These are phyloP conservation scores for Misgurnus mizolepis DNA, from an alignment of 2,113 vertebrate genomes.

Conservation along the genomic window DNA sequence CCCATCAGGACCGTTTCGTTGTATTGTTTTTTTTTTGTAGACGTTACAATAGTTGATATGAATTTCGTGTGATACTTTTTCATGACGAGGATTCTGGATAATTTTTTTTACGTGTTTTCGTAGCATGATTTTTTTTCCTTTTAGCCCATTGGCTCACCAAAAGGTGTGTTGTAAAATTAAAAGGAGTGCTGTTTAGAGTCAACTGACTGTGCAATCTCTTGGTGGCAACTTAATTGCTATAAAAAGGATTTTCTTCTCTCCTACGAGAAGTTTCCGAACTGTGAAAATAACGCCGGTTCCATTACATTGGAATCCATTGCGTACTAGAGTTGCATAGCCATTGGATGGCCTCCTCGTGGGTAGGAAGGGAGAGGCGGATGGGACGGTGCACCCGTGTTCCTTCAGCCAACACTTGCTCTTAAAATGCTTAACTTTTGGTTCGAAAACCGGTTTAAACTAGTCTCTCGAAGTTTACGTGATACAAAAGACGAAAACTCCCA, in stretches of 20 bases:
- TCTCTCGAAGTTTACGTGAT: slow-evolving; percentile 1
- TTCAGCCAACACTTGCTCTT: slow-evolving; percentile 54
- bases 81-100: slow-evolving; percentile 1
- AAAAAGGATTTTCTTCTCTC: slow-evolving; percentile 77
- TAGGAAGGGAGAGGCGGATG: slow-evolving; percentile 64
- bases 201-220: slow-evolving; percentile 95
- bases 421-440: slow-evolving; percentile 80
- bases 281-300: slow-evolving; percentile 64
- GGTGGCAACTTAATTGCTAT: slow-evolving; percentile 92
- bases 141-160: slow-evolving; percentile 63
- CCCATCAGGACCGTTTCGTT: slow-evolving; percentile 79
- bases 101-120: slow-evolving; percentile 71
- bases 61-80: background rate
- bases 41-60: slow-evolving; percentile 11
- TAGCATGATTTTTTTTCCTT: slow-evolving; percentile 64
- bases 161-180: slow-evolving; percentile 82
- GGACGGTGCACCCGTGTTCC: slow-evolving; percentile 34
- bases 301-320: slow-evolving; percentile 88
- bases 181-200: slow-evolving; percentile 92
- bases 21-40: slow-evolving; percentile 46
- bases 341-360: slow-evolving; percentile 82
- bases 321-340: slow-evolving; percentile 90
- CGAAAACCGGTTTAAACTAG: slow-evolving; percentile 26
- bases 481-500: slow-evolving; percentile 23
- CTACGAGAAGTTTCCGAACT: slow-evolving; percentile 59